These are phyloP conservation scores for Trachurus trachurus DNA, from an alignment of 2,797 vertebrate species.

Conservation along the genomic window DNA sequence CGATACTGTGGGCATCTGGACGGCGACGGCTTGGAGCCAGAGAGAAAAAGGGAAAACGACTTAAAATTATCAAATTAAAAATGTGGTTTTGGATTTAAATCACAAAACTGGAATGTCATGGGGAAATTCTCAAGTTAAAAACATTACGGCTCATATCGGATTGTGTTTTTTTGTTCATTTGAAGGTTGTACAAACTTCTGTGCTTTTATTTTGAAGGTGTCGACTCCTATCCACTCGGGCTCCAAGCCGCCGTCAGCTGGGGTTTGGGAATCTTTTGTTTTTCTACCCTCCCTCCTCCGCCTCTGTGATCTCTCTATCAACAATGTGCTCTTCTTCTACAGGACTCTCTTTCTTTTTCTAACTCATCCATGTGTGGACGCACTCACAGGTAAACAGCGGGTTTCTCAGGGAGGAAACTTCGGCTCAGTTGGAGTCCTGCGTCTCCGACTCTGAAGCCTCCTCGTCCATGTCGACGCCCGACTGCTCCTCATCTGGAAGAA, in stretches of 20 bases:
- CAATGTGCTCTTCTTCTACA: slow-evolving; percentile 22
- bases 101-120: slow-evolving; percentile 22
- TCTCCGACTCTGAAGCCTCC: slow-evolving; percentile 60
- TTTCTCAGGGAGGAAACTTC: slow-evolving; percentile 7
- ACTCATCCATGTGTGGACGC: slow-evolving; percentile 49
- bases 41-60: not conserved
- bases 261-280: slow-evolving; percentile 47
- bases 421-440: slow-evolving; percentile 77
- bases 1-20: slow-evolving; percentile 26
- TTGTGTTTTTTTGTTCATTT: not conserved
- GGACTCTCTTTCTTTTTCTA: slow-evolving; percentile 6
- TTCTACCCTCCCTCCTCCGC: slow-evolving; percentile 39
- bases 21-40: slow-evolving; percentile 67
- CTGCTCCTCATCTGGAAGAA: slow-evolving; percentile 61
- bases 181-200: not conserved
- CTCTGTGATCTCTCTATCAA: slow-evolving; percentile 20
- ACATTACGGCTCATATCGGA: not conserved
- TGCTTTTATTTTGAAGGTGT: slow-evolving; percentile 5
- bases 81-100: slow-evolving; percentile 22
- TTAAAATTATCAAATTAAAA: slow-evolving; percentile 18
- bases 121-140: slow-evolving; percentile 33
- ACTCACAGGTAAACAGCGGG: slow-evolving; percentile 65
- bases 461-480: slow-evolving; percentile 34
- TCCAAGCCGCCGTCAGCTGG: slow-evolving; percentile 60
- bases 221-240: slow-evolving; percentile 35